Conservation (phyloP, 2,113 vertebrate genomes). For the Odontophorus gujanensis region DNA sequence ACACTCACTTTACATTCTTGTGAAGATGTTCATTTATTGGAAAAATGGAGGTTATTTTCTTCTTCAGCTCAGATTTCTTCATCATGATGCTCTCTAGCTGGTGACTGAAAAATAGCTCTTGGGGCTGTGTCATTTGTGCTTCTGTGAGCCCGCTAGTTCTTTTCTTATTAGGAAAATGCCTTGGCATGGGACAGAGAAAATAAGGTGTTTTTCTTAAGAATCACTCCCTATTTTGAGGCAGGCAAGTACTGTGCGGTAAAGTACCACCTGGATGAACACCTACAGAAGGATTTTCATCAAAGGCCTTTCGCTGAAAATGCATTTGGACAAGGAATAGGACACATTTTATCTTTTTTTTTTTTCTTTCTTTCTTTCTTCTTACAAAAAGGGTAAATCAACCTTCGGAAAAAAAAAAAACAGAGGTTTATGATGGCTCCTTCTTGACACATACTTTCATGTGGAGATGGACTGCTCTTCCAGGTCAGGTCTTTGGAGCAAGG, state of each 20-base stretch:
- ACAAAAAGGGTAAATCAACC: neutral
- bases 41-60: conserved; percentile 62
- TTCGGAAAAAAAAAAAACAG: neutral
- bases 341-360: neutral
- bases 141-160: neutral
- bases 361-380: neutral
- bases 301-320: neutral
- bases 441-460: neutral
- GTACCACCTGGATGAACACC: neutral
- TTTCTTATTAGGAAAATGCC: conserved; percentile 38
- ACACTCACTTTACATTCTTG: conserved; percentile 22
- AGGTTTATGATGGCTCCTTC: neutral
- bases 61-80: conserved; percentile 53
- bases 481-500: neutral
- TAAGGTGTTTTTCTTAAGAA: conserved; percentile 19
- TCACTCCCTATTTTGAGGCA: neutral
- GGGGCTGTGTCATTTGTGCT: conserved; percentile 23
- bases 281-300: neutral
- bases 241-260: neutral
- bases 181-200: conserved; percentile 45
- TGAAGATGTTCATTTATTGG: conserved; percentile 48
- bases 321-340: neutral
- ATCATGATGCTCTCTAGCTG: conserved; percentile 5
- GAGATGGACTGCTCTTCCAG: neutral
- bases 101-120: conserved; percentile 41